Base-by-base conservation (phyloP, 2,888 invertebrate genomes). In the Myopa tessellatipennis region DNA sequence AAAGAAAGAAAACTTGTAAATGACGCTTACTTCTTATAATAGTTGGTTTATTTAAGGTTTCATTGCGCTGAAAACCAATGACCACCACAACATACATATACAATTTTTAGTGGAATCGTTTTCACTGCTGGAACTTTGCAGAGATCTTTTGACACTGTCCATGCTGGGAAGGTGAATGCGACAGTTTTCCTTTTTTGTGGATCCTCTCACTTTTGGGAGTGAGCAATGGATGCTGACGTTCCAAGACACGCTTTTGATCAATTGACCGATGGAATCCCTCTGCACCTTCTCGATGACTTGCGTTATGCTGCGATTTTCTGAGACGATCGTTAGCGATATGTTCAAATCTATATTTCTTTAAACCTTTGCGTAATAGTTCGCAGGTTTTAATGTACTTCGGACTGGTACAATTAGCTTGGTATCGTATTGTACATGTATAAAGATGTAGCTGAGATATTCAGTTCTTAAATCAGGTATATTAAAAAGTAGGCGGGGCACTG, bases 61-160 rank as follows among this genome's bases (percentile, higher is more conserved):
- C 38, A 4, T 38, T 72, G 60, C 34, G 7, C n/a, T 60, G 72
- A 40, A 60, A 72, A 72, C 72, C 72, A 72, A 34, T 60, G 50
- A 8, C 72, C 72, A 36, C 60, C 71, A n/a, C 55, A 71, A 36
- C 18, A 63, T 26, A 63, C n/a, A n/a, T n/a, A n/a, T 63, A 63
- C 63, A 63, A 63, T 3, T 63, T 26, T n/a, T 26, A 63, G 63
- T 58, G 3, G 71, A 36, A 18, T 34, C 71, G 34, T 68, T 4
- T 69, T 69, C 16, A 69, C 36, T n/a, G 16, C 26, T 52, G 10
- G 14, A 36, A 34, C 58, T 36, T 2, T 2, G 8, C 50, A 50
- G 12, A 26, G 10, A 52, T 69, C 8, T 50, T 5, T 50, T 45
- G 5, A 12, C 26, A 10, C 16, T n/a, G 16, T 69, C 69, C 52